Percentiles rank a stretch among this genome's conserved stretches.
These are phyloP conservation scores for Perca schrenkii DNA, from an alignment of 2,113 vertebrate species.

Conservation along the genomic window DNA sequence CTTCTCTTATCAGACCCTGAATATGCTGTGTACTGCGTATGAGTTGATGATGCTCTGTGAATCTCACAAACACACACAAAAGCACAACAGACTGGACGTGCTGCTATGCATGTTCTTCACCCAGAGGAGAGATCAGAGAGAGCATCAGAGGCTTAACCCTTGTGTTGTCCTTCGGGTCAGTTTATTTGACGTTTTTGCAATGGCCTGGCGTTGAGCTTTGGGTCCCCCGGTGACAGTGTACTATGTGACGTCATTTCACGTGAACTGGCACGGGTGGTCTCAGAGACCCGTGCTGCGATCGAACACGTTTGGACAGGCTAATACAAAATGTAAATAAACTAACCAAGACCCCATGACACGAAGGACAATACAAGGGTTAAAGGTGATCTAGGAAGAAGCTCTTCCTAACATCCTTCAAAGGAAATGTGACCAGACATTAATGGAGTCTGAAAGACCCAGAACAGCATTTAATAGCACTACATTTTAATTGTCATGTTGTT, in stretches of 20 bases:
- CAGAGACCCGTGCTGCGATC: too few relatives aligned
- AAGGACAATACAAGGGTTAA: not conserved
- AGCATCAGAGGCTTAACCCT: not conserved
- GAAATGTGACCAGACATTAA: conserved; percentile 42
- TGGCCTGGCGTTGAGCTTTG: too few relatives aligned
- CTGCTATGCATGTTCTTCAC: conserved; percentile 58
- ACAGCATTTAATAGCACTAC: conserved; percentile 9
- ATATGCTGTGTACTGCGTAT: conserved; percentile 12
- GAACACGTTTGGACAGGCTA: too few relatives aligned
- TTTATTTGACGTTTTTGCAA: too few relatives aligned
- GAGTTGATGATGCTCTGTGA: conserved; percentile 44
- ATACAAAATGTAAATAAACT: too few relatives aligned
- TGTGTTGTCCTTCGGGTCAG: too few relatives aligned
- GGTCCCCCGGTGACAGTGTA: too few relatives aligned
- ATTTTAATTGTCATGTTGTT: conserved; percentile 26
- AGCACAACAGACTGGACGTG: conserved; percentile 61
- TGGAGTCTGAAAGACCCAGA: conserved; percentile 34
- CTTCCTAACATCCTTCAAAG: not conserved
- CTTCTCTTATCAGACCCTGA: conserved; percentile 42
- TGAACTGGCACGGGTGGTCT: too few relatives aligned
- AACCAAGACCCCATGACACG: too few relatives aligned
- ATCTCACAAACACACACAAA: conserved; percentile 33
- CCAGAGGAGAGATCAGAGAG: conserved; percentile 42
- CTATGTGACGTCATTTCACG: too few relatives aligned
- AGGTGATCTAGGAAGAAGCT: conserved; percentile 35